A percentile compares a stretch with the other conserved stretches of the same genome.
Evolutionary conservation across 2,888 invertebrate genomes (phyloP).

Genomic region (Ditula angustiorana): DNA sequence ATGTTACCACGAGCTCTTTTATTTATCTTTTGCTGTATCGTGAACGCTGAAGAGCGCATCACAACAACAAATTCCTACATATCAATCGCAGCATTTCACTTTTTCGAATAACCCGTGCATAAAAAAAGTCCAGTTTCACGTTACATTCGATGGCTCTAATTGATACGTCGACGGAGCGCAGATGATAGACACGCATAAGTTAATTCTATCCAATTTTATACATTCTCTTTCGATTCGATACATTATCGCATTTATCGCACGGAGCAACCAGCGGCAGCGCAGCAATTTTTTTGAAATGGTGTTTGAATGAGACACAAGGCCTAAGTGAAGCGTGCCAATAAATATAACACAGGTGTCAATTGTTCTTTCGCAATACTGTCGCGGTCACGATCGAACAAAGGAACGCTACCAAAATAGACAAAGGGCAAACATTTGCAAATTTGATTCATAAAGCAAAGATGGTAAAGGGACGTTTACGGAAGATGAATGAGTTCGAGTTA

Average conservation of each 20-base stretch:
- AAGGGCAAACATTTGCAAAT: conserved; percentile 48
- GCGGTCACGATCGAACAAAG: conserved; percentile 23
- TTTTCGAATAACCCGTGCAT: conserved; percentile 26
- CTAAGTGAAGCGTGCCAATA: conserved; percentile 23
- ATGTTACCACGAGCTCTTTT: conserved; percentile 14
- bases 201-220: conserved; percentile 52
- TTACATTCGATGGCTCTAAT: conserved; percentile 53
- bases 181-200: conserved; percentile 57
- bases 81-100: conserved; percentile 37
- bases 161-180: conserved; percentile 54
- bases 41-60: conserved; percentile 13
- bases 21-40: background rate
- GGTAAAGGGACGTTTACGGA: background rate
- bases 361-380: conserved; percentile 27
- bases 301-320: conserved; percentile 32
- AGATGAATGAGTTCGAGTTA: conserved; percentile 18
- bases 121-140: conserved; percentile 42
- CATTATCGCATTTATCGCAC: background rate
- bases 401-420: conserved; percentile 32
- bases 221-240: conserved; percentile 31
- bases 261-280: conserved; percentile 7
- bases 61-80: conserved; percentile 13
- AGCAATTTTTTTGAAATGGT: conserved; percentile 15
- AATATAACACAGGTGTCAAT: conserved; percentile 27
- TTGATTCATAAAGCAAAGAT: conserved; percentile 34